Base-by-base conservation (phyloP, 2,888 invertebrate genomes). In the Cancer borealis region DNA sequence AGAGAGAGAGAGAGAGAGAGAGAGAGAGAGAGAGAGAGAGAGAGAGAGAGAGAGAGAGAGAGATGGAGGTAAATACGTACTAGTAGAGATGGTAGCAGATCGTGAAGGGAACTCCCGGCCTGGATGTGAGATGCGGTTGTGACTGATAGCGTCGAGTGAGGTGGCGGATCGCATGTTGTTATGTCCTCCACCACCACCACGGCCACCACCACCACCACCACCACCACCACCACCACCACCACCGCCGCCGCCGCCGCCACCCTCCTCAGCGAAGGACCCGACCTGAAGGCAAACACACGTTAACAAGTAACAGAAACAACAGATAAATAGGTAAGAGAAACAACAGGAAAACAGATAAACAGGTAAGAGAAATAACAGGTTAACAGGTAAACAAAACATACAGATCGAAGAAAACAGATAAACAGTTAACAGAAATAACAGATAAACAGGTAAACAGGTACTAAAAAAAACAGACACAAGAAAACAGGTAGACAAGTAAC, bases 81-180 rank as follows among this genome's bases (percentile, higher is more conserved):
- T 97, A 96, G 97, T 97, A 96, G 97, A 97, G 96, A 97, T 97
- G 96, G 97, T 97, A 96, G 97, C 97, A 96, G 97, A 97, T 96
- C 97, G 96, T 96, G 96, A 96, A 26, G 97, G 97, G 92, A 96
- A 96, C 95, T 97, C 96, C 96, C 97, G 97, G 89, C 60, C 90
- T 6, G 91, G 30, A 30, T 87, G 89, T 12, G 49, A 79, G 47
- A 95, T 92, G 17, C 94, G 88, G 95, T 95, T 92, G 66, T 95
- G 95, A 93, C 97, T 97, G 96, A 97, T 97, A 95, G 97, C 97
- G 96, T 97, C 97, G 96, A 97, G 96, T 96, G 97, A 97, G 92
- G 97, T 97, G 45, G 97, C 97, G 10, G 96, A 95, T 21, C 96
- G 95, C 93, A 96, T 94, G 96, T 49, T 87, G 87, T 10, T 84